These are phyloP conservation scores for Sebastes umbrosus DNA, from an alignment of 2,797 vertebrate species.

Conservation along the genomic window DNA sequence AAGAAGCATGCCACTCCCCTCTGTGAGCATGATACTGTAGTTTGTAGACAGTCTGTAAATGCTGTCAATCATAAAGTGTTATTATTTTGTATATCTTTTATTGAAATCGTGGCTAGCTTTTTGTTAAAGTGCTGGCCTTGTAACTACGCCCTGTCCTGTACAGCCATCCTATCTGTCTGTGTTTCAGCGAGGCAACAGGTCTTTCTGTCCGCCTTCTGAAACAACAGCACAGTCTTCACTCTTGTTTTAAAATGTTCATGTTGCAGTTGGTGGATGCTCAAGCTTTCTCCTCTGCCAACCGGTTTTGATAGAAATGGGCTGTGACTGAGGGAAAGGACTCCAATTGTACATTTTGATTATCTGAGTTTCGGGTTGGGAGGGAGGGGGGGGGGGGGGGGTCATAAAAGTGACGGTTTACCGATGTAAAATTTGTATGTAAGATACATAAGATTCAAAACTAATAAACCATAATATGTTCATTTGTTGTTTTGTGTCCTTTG, in stretches of 20 bases:
- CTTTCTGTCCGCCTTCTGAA: constrained; percentile 3
- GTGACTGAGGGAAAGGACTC: constrained; percentile 53
- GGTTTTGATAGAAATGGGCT: constrained; percentile 34
- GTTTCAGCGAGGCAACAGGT: constrained; percentile 21
- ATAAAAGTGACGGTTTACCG: constrained; percentile 72
- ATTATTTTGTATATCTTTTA: constrained; percentile 68
- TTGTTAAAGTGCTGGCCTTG: constrained; percentile 15
- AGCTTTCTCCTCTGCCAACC: constrained; percentile 41
- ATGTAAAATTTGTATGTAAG: constrained; percentile 84
- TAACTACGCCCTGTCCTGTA: constrained; percentile 13
- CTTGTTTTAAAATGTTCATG: constrained; percentile 34
- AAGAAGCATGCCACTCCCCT: constrained; percentile 68
- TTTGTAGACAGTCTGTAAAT: constrained; percentile 56
- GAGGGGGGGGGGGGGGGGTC: background rate
- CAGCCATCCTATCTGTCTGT: constrained; percentile 6
- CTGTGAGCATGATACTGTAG: constrained; percentile 64
- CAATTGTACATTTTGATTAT: constrained; percentile 57
- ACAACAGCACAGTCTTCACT: constrained; percentile 6
- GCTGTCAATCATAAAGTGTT: constrained; percentile 61
- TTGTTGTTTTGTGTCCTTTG: constrained; percentile 12
- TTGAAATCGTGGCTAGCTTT: constrained; percentile 25
- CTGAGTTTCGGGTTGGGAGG: constrained; percentile 10
- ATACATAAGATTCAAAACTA: constrained; percentile 70
- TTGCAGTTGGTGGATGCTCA: constrained; percentile 20
- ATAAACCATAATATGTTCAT: constrained; percentile 70